These are phyloP conservation scores for Sarcophilus harrisii DNA, from an alignment of 2,797 vertebrate genomes.

Conservation along the genomic window DNA sequence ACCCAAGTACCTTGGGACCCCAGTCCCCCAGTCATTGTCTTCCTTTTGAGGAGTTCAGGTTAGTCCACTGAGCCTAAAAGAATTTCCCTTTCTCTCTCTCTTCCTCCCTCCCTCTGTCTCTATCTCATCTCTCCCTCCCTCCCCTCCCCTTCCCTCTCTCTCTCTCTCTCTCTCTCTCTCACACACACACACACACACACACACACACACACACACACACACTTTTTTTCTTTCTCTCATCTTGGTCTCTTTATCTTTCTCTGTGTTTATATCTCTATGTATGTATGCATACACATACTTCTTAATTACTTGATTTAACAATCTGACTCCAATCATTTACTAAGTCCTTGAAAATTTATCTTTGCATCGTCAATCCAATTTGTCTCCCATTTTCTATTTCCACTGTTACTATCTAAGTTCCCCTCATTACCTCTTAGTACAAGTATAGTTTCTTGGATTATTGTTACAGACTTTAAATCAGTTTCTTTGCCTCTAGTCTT, in stretches of 20 bases:
- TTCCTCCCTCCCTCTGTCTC: constrained; percentile 24
- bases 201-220: no score
- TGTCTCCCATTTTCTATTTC: neutral
- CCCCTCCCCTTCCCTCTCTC: neutral
- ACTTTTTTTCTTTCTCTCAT: neutral
- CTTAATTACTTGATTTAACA: neutral
- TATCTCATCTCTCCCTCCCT: constrained; percentile 21
- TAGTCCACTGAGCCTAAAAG: constrained; percentile 24
- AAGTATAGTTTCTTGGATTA: neutral
- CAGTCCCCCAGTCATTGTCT: constrained; percentile 45
- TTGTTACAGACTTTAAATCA: neutral
- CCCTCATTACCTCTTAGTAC: neutral
- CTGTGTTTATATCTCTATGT: neutral
- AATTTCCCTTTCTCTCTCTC: constrained; percentile 39
- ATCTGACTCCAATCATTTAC: neutral
- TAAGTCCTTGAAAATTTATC: neutral
- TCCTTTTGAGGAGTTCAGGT: constrained; percentile 44
- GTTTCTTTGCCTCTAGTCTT: neutral
- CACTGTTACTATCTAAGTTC: neutral
- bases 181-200: no score
- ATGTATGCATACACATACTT: neutral
- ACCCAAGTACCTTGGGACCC: constrained; percentile 37
- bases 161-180: neutral
- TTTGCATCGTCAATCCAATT: neutral
- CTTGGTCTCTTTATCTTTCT: constrained; percentile 54